Conservation (phyloP, 2,113 vertebrate genomes). For the Hiodon tergisus region DNA sequence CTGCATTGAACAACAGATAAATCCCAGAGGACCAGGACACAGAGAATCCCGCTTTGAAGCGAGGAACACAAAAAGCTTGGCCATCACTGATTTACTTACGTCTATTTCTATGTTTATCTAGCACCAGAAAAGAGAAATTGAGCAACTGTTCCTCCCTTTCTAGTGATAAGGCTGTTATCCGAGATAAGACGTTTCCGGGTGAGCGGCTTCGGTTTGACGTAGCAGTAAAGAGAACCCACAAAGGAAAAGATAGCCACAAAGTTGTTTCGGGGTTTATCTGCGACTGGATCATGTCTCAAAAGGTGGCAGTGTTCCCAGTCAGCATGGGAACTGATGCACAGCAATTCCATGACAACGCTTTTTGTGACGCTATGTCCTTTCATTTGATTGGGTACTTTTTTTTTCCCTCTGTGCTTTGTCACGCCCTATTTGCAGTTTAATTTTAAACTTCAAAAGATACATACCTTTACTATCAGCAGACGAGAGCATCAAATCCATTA, state of each 20-base stretch:
- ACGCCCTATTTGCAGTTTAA: slow-evolving; percentile 4
- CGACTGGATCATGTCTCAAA: neutral
- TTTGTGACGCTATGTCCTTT: neutral
- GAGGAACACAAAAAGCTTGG: neutral
- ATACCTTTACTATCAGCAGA: slow-evolving; percentile 43
- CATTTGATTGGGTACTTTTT: neutral
- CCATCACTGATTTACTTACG: neutral
- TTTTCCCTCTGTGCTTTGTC: neutral
- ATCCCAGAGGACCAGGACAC: neutral
- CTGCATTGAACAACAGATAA: slow-evolving; percentile 8
- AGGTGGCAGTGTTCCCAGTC: neutral
- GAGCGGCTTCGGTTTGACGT: neutral
- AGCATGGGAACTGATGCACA: neutral
- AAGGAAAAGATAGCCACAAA: neutral
- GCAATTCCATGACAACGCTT: neutral
- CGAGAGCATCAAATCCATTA: slow-evolving; percentile 42
- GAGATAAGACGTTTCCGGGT: neutral
- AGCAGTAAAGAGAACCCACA: neutral
- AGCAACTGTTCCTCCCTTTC: neutral
- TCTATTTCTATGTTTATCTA: neutral
- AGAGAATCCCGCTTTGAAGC: neutral
- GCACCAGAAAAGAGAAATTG: neutral
- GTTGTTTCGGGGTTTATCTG: neutral
- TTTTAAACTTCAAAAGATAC: slow-evolving; percentile 40
- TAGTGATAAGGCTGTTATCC: neutral